Base-by-base conservation (phyloP, 2,797 vertebrate species). In the Hypotaenidia okinawae region DNA sequence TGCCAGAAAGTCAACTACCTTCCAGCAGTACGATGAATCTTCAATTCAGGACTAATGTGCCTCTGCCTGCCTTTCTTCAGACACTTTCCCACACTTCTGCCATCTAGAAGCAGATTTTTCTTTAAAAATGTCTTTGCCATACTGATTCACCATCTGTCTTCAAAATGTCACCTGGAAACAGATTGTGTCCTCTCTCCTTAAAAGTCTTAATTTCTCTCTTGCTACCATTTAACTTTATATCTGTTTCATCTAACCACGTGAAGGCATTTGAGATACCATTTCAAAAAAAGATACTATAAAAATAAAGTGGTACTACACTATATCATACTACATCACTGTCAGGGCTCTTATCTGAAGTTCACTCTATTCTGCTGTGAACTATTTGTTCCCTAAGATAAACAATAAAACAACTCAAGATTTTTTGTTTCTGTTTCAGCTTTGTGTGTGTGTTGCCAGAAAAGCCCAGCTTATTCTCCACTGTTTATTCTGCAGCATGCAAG, bases 291-390 rank as follows among this genome's bases (percentile, higher is more conserved):
- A 59, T 19, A 32, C 69, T 75, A 64, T 91, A 87, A 79, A 85
- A 91, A 87, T 76, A 25, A 76, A 74, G 51, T 58, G 37, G 11
- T 35, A 74, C 61, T 76, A 52, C 21, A 35, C 55, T 93, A 8
- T 16, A 80, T 88, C 83, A 68, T n/a, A 84, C 79, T 95, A 30
- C 13, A 72, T 90, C 95, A 93, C 17, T 90, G 80, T 93, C 84
- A 85, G 35, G 18, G 21, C 33, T 85, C 68, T 94, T 90, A 85
- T 61, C 80, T 85, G 59, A 92, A 95, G 87, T 66, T 87, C 37
- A 43, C 27, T 84, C 87, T 74, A 49, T 28, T 74, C 39, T 80
- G 18, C 43, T 62, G 17, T 30, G 64, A 69, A 47, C n/a, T 73
- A 57, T 85, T 82, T 91, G 55, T 61, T 87, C 58, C 58, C 32